Evolutionary conservation across 2,113 vertebrate species (phyloP).

Genomic region (Corapipo altera): DNA sequence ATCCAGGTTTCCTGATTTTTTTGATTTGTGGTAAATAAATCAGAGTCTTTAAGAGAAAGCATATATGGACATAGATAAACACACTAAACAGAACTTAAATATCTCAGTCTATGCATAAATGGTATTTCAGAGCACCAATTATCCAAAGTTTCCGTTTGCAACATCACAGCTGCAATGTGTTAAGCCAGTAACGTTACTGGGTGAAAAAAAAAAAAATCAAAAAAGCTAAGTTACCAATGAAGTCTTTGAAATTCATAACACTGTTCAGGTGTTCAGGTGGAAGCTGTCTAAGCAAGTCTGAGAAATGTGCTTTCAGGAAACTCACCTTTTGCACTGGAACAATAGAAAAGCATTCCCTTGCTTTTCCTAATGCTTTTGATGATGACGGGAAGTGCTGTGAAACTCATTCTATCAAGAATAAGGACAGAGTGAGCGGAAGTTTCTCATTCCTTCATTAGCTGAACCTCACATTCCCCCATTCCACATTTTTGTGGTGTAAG

Average conservation of each 20-base stretch:
- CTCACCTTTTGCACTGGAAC: not conserved
- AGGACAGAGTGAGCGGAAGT: not conserved
- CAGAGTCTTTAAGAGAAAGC: not conserved
- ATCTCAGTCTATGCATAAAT: not conserved
- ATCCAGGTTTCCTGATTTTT: not conserved
- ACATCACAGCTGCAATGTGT: not conserved
- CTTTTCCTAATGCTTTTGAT: not conserved
- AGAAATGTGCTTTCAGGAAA: not conserved
- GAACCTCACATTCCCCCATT: not conserved
- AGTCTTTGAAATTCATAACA: not conserved
- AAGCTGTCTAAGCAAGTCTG: not conserved
- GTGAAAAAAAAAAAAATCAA: not conserved
- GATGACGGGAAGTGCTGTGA: not conserved
- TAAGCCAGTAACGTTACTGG: not conserved
- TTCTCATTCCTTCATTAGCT: not conserved
- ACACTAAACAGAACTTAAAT: not conserved
- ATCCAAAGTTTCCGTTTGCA: slow-evolving; percentile 35
- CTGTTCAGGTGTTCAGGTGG: not conserved
- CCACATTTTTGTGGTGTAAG: not conserved
- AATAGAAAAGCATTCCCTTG: not conserved
- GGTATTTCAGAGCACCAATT: slow-evolving; percentile 22
- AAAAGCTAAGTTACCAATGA: not conserved
- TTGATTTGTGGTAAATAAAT: not conserved
- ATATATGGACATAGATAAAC: not conserved
- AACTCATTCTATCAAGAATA: not conserved